Conservation (phyloP, 2,113 vertebrate species). For the Campylomormyrus tamandua region DNA sequence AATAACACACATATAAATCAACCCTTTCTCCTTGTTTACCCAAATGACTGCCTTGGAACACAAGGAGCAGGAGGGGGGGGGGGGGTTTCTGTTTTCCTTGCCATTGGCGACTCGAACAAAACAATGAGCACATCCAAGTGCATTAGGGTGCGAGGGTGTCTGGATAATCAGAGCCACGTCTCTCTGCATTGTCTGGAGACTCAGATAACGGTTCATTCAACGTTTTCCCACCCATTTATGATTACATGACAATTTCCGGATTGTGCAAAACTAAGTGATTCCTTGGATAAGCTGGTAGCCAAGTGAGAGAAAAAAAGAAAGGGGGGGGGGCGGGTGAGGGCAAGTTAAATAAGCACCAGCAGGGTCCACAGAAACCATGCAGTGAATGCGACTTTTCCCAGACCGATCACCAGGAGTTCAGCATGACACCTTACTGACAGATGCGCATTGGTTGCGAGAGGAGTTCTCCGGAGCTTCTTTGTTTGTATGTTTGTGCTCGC, state of each 20-base stretch:
- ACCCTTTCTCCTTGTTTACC: neutral
- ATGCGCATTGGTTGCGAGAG: neutral
- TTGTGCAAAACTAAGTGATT: neutral
- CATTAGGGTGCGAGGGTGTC: neutral
- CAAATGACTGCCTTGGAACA: neutral
- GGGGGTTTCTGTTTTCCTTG: neutral
- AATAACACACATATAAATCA: neutral
- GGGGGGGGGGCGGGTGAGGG: neutral
- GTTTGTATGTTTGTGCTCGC: neutral
- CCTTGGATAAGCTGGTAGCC: neutral
- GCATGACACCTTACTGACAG: neutral
- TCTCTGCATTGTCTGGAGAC: neutral
- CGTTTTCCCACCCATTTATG: neutral
- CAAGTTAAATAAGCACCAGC: neutral
- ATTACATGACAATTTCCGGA: conserved; percentile 1
- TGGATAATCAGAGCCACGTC: neutral
- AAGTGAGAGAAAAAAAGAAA: neutral
- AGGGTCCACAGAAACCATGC: neutral
- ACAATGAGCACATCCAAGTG: neutral
- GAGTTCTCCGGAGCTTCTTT: neutral
- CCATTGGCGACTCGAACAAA: neutral
- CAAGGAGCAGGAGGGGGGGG: neutral
- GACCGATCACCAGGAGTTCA: neutral
- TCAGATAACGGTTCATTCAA: neutral
- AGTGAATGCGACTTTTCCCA: neutral